Evolutionary conservation across 2,797 vertebrate genomes (phyloP).

Genomic region (Xiphophorus birchmanni): DNA sequence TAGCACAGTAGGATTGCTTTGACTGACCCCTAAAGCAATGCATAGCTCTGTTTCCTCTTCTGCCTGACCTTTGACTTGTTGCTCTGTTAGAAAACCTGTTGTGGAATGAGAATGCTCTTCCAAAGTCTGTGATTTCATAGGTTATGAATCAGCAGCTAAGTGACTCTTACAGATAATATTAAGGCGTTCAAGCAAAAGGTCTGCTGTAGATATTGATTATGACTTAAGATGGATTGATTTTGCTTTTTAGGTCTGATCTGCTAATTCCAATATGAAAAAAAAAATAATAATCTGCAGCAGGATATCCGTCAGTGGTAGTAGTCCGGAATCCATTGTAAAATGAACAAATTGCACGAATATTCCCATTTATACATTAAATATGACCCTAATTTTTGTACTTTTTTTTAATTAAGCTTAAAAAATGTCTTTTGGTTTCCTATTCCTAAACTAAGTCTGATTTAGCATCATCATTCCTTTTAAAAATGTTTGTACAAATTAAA

Average conservation of each 20-base stretch:
- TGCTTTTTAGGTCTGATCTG: not conserved
- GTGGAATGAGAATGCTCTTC: not conserved
- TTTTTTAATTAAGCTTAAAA: not conserved
- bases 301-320: not conserved
- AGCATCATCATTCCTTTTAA: not conserved
- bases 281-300: not conserved
- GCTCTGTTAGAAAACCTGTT: slow-evolving; percentile 6
- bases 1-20: not conserved
- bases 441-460: not conserved
- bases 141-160: not conserved
- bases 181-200: not conserved
- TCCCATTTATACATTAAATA: not conserved
- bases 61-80: slow-evolving; percentile 34
- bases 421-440: not conserved
- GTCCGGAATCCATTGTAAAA: not conserved
- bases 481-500: not conserved
- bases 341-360: not conserved
- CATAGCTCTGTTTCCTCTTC: not conserved
- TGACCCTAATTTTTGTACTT: not conserved
- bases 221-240: not conserved
- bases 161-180: not conserved
- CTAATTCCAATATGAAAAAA: not conserved
- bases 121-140: not conserved
- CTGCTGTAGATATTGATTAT: not conserved
- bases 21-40: slow-evolving; percentile 3